These are phyloP conservation scores for Ramphastos sulfuratus DNA, from an alignment of 2,113 vertebrate genomes.

Conservation along the genomic window DNA sequence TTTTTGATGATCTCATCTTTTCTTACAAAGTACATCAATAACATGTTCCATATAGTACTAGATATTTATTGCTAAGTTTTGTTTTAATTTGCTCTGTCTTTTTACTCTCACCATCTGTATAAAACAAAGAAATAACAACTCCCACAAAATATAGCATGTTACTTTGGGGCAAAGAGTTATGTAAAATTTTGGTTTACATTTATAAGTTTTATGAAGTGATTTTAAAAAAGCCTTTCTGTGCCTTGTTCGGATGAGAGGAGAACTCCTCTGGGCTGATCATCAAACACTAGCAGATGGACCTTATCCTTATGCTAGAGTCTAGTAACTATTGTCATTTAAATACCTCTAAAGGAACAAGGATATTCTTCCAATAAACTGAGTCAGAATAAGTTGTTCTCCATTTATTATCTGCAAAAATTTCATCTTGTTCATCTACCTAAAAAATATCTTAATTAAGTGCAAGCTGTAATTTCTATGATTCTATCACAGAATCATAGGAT, in stretches of 20 bases:
- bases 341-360: background rate
- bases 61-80: background rate
- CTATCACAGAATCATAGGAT: too few relatives aligned
- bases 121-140: background rate
- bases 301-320: background rate
- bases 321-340: background rate
- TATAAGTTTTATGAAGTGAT: background rate
- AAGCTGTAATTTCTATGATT: background rate
- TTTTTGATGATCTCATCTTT: background rate
- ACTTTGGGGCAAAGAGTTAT: background rate
- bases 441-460: background rate
- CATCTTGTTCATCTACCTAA: background rate
- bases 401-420: background rate
- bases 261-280: background rate
- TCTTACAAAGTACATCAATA: background rate
- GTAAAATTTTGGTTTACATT: background rate
- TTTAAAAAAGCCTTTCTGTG: background rate
- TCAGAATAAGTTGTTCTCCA: background rate
- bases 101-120: fast-evolving
- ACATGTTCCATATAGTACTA: background rate
- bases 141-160: background rate
- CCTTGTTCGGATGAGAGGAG: background rate
- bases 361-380: background rate
- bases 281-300: background rate
- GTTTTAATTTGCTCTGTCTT: background rate